Conservation (phyloP, 2,888 invertebrate species). For the Tinea semifulvella region DNA sequence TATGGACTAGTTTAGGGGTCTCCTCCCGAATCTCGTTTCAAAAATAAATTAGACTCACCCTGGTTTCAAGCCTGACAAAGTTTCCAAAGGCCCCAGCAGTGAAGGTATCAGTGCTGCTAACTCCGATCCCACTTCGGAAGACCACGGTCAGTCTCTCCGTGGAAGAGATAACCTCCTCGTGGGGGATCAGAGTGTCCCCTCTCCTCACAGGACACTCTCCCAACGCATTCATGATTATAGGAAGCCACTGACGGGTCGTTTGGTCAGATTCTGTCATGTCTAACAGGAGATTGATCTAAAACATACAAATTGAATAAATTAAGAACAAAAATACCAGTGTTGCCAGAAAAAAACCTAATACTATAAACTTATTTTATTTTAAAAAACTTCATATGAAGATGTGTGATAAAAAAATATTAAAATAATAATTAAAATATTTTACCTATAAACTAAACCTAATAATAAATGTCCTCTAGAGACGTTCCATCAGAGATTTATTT, state of each 20-base stretch:
- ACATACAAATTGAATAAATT: not conserved
- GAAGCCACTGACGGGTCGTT: slow-evolving; percentile 74
- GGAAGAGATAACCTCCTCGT: slow-evolving; percentile 80
- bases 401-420: too few relatives aligned
- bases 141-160: slow-evolving; percentile 79
- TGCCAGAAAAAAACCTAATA: too few relatives aligned
- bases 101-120: slow-evolving; percentile 68
- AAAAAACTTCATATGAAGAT: too few relatives aligned
- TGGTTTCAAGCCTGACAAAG: slow-evolving; percentile 70
- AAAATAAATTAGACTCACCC: slow-evolving; percentile 52
- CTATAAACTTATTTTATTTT: too few relatives aligned
- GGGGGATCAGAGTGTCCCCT: slow-evolving; percentile 63
- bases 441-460: too few relatives aligned
- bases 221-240: slow-evolving; percentile 77
- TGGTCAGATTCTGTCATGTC: slow-evolving; percentile 71
- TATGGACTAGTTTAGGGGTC: not conserved
- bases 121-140: slow-evolving; percentile 70
- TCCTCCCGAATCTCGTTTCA: not conserved
- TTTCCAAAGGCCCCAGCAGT: slow-evolving; percentile 78
- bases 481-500: too few relatives aligned
- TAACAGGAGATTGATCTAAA: slow-evolving; percentile 76
- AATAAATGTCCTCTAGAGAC: too few relatives aligned
- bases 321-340: too few relatives aligned
- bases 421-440: too few relatives aligned
- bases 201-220: slow-evolving; percentile 78